Conservation (phyloP, 1,140 invertebrate species). For the Dendrolimus kikuchii region DNA sequence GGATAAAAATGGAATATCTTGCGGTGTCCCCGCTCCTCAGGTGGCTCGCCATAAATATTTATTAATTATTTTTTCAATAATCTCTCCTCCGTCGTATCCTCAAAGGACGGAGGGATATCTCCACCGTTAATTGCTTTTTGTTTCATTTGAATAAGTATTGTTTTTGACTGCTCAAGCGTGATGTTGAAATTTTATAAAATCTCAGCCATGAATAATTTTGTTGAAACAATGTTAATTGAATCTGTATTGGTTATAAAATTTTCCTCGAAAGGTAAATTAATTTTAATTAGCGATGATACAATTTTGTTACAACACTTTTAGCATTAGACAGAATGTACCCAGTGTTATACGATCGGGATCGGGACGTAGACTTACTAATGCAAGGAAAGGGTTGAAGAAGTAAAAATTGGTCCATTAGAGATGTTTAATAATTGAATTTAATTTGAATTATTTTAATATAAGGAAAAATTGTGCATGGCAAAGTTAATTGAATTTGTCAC, state of each 20-base stretch:
- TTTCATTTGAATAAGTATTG: conserved; percentile 72
- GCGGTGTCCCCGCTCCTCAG: conserved; percentile 52
- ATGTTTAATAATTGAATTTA: no score
- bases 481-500: no score
- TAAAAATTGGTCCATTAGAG: no score
- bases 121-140: conserved; percentile 69
- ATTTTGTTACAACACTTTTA: no score
- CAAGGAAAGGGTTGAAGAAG: no score
- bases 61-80: conserved; percentile 73
- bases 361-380: no score
- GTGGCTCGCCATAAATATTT: conserved; percentile 70
- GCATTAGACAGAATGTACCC: no score
- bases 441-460: no score
- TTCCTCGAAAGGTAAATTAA: conserved; percentile 1
- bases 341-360: no score
- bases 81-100: conserved; percentile 63
- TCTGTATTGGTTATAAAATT: conserved; percentile 29
- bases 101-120: conserved; percentile 65
- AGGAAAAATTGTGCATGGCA: no score
- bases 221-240: conserved; percentile 47
- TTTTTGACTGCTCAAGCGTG: conserved; percentile 66
- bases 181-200: conserved; percentile 56
- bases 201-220: conserved; percentile 59
- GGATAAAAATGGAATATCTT: conserved; percentile 56
- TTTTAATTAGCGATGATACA: neutral